A percentile compares a stretch with the other conserved stretches of the same genome.
Evolutionary conservation across 2,888 invertebrate genomes (phyloP).

Genomic region (Elysia crispata): DNA sequence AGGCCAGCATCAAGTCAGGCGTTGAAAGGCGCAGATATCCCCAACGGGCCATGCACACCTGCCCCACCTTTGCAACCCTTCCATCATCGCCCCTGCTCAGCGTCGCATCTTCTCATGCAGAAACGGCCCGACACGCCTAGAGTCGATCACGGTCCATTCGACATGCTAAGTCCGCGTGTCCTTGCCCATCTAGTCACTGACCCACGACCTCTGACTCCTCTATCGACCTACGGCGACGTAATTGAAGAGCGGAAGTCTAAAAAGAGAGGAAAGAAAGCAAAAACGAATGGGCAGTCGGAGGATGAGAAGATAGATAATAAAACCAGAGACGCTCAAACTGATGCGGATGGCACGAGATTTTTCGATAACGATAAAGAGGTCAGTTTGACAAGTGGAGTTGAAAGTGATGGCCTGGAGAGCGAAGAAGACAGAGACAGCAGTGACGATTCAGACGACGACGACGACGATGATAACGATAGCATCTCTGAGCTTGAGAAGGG

Average conservation of each 20-base stretch:
- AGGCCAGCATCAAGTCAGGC: slow-evolving; percentile 53
- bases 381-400: slow-evolving; percentile 60
- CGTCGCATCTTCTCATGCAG: slow-evolving; percentile 15
- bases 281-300: neutral
- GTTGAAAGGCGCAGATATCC: slow-evolving; percentile 22
- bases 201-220: slow-evolving; percentile 14
- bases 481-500: slow-evolving; percentile 57
- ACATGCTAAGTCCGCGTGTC: slow-evolving; percentile 62
- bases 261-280: neutral
- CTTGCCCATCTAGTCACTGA: slow-evolving; percentile 58
- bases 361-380: slow-evolving; percentile 33
- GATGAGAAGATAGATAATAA: neutral
- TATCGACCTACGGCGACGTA: slow-evolving; percentile 46
- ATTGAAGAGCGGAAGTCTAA: neutral
- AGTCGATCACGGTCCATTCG: slow-evolving; percentile 59
- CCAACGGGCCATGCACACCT: slow-evolving; percentile 54
- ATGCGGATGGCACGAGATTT: neutral
- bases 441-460: slow-evolving; percentile 53
- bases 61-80: slow-evolving; percentile 58
- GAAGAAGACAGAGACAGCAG: slow-evolving; percentile 55
- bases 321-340: neutral
- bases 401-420: slow-evolving; percentile 45
- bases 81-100: slow-evolving; percentile 38
- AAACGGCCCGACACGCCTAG: slow-evolving; percentile 58
- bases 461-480: slow-evolving; percentile 58